Conservation (phyloP, 35 echinoderm and acorn worm species). For the Apostichopus japonicus region DNA sequence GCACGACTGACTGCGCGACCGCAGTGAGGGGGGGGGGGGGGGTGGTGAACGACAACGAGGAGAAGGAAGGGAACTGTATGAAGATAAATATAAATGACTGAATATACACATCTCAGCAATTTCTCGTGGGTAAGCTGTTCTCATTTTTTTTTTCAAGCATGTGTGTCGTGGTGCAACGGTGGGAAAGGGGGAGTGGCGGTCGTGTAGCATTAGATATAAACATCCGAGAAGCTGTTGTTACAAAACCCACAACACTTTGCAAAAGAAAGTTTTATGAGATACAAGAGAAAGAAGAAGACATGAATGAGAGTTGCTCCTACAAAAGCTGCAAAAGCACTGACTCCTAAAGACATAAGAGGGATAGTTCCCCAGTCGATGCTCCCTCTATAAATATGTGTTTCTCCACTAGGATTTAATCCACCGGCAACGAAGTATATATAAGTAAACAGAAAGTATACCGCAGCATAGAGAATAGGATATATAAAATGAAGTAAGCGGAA, state of each 20-base stretch:
- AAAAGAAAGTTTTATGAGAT: constrained; percentile 56
- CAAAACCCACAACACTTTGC: constrained; percentile 42
- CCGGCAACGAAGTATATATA: constrained; percentile 72
- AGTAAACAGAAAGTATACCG: constrained; percentile 81
- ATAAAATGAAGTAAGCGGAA: constrained; percentile 74
- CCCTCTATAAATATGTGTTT: constrained; percentile 66
- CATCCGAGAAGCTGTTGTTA: background rate
- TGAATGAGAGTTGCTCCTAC: constrained; percentile 70
- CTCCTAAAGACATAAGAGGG: constrained; percentile 17
- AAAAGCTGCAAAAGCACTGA: constrained; percentile 47
- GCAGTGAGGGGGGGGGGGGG: too few species aligned
- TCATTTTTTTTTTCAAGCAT: too few species aligned
- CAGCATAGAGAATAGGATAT: constrained; percentile 42
- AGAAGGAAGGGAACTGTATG: too few species aligned
- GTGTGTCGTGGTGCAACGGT: too few species aligned
- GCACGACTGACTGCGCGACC: too few species aligned
- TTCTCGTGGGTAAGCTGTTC: too few species aligned
- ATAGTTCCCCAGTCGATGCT: constrained; percentile 65
- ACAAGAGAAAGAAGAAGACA: constrained; percentile 66
- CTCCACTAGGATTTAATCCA: constrained; percentile 69
- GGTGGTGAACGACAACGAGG: too few species aligned
- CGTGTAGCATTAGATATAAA: too few species aligned
- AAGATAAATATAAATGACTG: too few species aligned
- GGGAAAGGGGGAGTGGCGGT: too few species aligned
- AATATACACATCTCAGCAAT: too few species aligned